Percentiles rank a stretch among this genome's conserved stretches.
Evolutionary conservation across 2,113 vertebrate species (phyloP).

Genomic region (Lates calcarifer): DNA sequence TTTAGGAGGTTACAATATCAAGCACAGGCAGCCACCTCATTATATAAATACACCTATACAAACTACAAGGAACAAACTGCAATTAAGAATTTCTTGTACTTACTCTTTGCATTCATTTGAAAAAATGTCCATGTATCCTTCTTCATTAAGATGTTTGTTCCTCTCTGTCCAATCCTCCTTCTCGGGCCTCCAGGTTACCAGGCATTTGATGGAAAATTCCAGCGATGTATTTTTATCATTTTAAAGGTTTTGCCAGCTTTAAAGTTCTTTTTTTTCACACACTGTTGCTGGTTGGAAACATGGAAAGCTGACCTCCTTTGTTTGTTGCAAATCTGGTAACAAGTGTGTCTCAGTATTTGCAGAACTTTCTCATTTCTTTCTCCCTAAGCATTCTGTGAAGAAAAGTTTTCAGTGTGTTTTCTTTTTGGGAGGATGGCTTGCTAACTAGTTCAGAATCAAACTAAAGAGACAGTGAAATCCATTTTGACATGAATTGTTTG

Average conservation of each 20-base stretch:
- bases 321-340: neutral
- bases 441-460: neutral
- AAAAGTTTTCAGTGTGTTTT: neutral
- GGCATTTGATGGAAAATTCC: too few relatives aligned
- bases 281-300: neutral
- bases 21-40: neutral
- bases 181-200: neutral
- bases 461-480: too few relatives aligned
- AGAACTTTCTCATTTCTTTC: neutral
- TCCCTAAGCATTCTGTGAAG: neutral
- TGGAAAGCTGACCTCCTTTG: neutral
- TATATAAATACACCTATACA: too few relatives aligned
- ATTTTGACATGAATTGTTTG: constrained; percentile 22
- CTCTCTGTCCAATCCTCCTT: neutral
- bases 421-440: neutral
- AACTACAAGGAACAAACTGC: neutral
- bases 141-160: neutral
- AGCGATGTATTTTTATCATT: too few relatives aligned
- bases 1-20: neutral
- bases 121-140: neutral
- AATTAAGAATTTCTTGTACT: neutral
- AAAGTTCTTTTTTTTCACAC: neutral
- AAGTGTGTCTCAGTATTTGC: neutral
- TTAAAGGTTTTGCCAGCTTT: neutral
- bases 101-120: neutral